Conservation (phyloP, 1,140 invertebrate genomes). For the Piezodorus guildinii region DNA sequence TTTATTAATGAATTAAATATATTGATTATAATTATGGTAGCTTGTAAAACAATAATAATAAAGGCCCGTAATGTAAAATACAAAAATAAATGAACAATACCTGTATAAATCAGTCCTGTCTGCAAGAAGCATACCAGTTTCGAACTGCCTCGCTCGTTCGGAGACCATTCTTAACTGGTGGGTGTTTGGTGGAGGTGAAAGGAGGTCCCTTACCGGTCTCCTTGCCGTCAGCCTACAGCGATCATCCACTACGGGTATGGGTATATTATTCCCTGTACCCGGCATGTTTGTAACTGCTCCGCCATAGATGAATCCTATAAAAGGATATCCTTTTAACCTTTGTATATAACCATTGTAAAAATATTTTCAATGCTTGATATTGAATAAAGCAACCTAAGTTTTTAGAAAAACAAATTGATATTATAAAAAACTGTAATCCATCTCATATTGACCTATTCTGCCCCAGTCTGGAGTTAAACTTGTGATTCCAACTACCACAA, state of each 20-base stretch:
- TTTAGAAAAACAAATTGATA: too few species aligned
- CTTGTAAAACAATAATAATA: too few species aligned
- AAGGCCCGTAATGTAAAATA: neutral
- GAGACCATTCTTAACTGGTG: constrained; percentile 41
- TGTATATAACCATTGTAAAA: too few species aligned
- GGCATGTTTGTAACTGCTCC: constrained; percentile 25
- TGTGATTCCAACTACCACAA: too few species aligned
- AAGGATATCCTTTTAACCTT: too few species aligned
- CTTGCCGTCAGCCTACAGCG: neutral
- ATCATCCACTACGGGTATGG: neutral
- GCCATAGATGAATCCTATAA: constrained; percentile 23
- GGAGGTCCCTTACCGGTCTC: constrained; percentile 3
- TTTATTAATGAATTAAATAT: too few species aligned
- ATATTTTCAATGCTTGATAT: too few species aligned
- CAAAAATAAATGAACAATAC: constrained; percentile 9
- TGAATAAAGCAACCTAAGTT: too few species aligned
- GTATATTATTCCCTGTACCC: neutral
- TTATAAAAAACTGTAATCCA: too few species aligned
- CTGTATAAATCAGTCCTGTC: constrained; percentile 42
- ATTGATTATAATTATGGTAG: too few species aligned
- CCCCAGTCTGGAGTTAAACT: too few species aligned
- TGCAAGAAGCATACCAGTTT: constrained; percentile 43
- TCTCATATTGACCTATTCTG: too few species aligned
- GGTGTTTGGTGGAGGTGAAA: neutral
- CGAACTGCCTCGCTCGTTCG: constrained; percentile 59